phyloP scores from a whole-genome alignment of 2,113 vertebrate species.

The Tupaia tana region DNA sequence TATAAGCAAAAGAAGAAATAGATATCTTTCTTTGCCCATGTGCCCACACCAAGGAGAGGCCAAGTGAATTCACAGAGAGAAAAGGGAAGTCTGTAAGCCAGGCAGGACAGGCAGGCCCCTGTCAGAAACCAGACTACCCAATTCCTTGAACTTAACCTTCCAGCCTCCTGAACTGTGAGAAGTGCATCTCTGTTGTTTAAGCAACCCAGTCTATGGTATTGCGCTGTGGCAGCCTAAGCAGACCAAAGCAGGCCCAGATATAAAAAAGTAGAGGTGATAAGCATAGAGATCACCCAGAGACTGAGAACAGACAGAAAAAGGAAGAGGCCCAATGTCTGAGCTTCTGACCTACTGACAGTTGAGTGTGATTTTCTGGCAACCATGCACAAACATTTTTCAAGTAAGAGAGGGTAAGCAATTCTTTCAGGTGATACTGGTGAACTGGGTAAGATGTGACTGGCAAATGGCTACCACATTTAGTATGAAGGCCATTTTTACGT shows the following conservation, averaged over 20 bases:
- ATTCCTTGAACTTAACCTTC: neutral
- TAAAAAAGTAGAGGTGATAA: neutral
- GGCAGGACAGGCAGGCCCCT: neutral
- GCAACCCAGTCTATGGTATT: neutral
- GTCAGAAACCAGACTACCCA: neutral
- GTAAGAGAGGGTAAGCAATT: no score
- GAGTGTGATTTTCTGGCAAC: neutral
- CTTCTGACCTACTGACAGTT: neutral
- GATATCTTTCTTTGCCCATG: no score
- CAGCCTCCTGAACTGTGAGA: neutral
- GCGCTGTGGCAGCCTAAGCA: neutral
- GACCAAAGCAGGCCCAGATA: neutral
- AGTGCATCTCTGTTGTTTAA: neutral
- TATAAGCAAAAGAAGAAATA: no score
- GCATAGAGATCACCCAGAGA: neutral
- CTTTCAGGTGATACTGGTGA: neutral
- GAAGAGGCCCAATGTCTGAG: no score
- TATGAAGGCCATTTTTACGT: no score
- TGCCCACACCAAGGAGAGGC: neutral
- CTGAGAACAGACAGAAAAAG: neutral
- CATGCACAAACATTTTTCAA: neutral
- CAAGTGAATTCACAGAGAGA: neutral
- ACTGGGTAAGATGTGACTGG: neutral
- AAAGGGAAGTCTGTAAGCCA: neutral
- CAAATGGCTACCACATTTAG: neutral